A percentile compares a stretch with the other conserved stretches of the same genome.
phyloP scores from a whole-genome alignment of 2,888 invertebrate species.

The Leptogaster cylindrica region DNA sequence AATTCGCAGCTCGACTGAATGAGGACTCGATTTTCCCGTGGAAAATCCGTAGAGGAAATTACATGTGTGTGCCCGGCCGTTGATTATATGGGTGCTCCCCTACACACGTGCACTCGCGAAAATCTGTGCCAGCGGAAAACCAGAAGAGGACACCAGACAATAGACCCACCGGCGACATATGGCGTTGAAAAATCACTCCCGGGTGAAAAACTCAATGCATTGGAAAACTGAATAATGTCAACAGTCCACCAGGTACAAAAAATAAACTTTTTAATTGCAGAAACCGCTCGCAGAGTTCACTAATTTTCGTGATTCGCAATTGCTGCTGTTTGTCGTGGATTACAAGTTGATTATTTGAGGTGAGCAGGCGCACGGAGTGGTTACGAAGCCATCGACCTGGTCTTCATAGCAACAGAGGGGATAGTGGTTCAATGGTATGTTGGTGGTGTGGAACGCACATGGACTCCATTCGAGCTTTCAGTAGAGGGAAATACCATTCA shows the following conservation, averaged over 20 bases:
- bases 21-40: conserved; percentile 33
- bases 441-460: conserved; percentile 31
- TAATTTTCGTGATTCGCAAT: background rate
- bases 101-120: background rate
- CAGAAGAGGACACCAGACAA: background rate
- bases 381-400: conserved; percentile 31
- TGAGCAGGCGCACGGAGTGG: conserved; percentile 11
- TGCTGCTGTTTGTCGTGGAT: conserved; percentile 2
- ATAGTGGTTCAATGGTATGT: background rate
- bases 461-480: too few species aligned
- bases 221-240: too few species aligned
- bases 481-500: too few species aligned
- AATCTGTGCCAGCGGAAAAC: conserved; percentile 13
- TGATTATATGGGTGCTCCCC: background rate
- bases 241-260: too few species aligned
- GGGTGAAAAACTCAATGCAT: too few species aligned
- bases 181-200: too few species aligned
- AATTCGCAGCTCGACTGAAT: conserved; percentile 60
- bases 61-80: background rate
- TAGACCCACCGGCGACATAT: too few species aligned
- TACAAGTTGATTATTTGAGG: conserved; percentile 3
- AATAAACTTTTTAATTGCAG: too few species aligned
- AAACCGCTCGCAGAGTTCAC: background rate
- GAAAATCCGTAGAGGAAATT: conserved; percentile 24
- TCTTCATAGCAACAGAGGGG: conserved; percentile 30